Conservation (phyloP, 2,888 invertebrate species). For the Meta bourneti region DNA sequence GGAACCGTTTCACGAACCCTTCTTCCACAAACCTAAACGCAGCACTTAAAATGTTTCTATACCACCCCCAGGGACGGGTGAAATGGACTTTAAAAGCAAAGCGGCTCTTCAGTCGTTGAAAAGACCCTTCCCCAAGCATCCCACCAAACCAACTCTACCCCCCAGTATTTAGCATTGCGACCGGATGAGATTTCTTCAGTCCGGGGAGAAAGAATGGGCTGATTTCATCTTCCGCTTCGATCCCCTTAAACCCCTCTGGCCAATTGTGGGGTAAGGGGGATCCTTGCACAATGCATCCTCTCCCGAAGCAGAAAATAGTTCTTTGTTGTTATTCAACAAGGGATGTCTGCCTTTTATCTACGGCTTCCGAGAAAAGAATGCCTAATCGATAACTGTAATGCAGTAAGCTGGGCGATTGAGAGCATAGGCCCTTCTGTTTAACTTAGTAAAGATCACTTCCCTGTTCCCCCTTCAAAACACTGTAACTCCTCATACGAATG, state of each 20-base stretch:
- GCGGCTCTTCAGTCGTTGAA: background rate
- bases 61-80: background rate
- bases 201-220: conserved; percentile 42
- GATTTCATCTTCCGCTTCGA: conserved; percentile 55
- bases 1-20: too few relatives aligned
- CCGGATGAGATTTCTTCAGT: conserved; percentile 7
- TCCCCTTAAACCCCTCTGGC: conserved; percentile 44
- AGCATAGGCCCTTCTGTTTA: too few relatives aligned
- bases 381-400: conserved; percentile 10
- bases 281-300: background rate
- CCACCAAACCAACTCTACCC: background rate
- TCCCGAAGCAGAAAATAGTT: background rate
- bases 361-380: conserved; percentile 10
- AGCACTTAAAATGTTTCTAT: background rate
- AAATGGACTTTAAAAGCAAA: conserved; percentile 46
- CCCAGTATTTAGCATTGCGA: conserved; percentile 14
- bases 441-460: too few relatives aligned
- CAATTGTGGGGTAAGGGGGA: conserved; percentile 4
- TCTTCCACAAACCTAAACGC: too few relatives aligned
- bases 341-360: background rate
- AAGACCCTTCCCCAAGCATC: background rate
- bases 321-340: conserved; percentile 50
- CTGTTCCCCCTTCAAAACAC: too few relatives aligned
- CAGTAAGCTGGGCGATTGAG: background rate
- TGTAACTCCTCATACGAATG: too few relatives aligned